Evolutionary conservation across 1,140 invertebrate genomes (phyloP), one percentile per base, ranked within the genome.

Genomic region (Drosophila kurseongensis): DNA sequence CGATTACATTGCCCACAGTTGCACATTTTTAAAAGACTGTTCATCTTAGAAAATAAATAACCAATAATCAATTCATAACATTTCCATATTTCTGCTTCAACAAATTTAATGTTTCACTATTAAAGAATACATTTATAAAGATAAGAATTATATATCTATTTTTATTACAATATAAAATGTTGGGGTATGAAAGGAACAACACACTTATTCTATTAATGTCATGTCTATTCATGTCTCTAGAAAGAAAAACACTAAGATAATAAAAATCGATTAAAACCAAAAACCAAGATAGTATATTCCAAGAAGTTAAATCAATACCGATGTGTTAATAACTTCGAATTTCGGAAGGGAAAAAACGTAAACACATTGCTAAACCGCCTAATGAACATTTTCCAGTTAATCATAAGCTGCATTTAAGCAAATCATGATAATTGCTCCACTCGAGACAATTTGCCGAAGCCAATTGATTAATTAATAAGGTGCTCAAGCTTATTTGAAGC

Each of bases 401-500:
- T 12, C 12, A 36, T 36, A 47, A 36, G 60, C 50, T 62, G 8
- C 50, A 23, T 27, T 62, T 54, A 36, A 62, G 29, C 40, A 63
- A 63, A 54, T 44, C 29, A 63, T 12, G 27, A 48, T 72, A 72
- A 71, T 58, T 71, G 51, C 66, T 58, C 18, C 29, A 58, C 32
- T 32, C 44, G 35, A 50, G 42, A 36, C 51, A 50, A 59, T 62
- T 62, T 62, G 50, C 40, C 16, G 29, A 35, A 62, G 50, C 40
- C 12, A 44, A 42, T 68, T 72, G 68, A 50, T 72, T 72, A 71
- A 72, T 72, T 71, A 72, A 72, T 50, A 71, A 71, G 68, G 18
- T 67, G 42, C 66, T 66, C 29, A 12, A 36, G 59, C 59, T 58
- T 16, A 16, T 45, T 35, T 4, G 18, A 13, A 41, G 48, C 42